Base-by-base conservation (phyloP, 2,113 vertebrate species). In the Acrocephalus kingi region DNA sequence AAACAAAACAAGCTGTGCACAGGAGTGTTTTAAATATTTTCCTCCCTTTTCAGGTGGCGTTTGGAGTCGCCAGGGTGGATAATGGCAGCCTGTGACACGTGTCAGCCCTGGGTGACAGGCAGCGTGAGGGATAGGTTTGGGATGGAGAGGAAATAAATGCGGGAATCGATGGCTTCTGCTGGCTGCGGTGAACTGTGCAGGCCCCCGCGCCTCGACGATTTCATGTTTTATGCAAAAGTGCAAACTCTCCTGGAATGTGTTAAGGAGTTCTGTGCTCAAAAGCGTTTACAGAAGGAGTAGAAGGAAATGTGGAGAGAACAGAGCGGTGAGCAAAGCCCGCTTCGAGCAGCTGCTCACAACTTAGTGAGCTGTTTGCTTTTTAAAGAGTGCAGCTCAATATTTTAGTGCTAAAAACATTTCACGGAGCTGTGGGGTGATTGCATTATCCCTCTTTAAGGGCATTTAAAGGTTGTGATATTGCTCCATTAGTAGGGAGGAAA, bases 221-320 rank as follows among this genome's bases (percentile, higher is more conserved):
- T 76, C 95, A 97, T 97, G 94, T 98, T 98, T 98, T 97, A 98
- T 98, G 96, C 87, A 97, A 51, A 95, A 94, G 94, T 56, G 86
- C 86, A 76, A 89, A 71, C 90, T 71, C 87, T 63, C 69, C 35
- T 51, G 76, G 76, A 95, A 95, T 49, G 82, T 25, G 73, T 43
- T 46, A 82, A 83, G 61, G 68, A 95, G 59, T 41, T 41, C 52
- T 77, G 67, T 61, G 85, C 73, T 82, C 54, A 61, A 81, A 95
- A 87, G 9, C 46, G 7, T 69, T 96, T 94, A 21, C n/a, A 84
- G 89, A 24, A 62, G 86, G 71, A 84, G 58, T 16, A 17, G 81
- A 78, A 91, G 89, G 37, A 68, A 87, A 92, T 71, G n/a, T 7
- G 72, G 8, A 24, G 91, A 23, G 83, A 84, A 9, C 35, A 46